Conservation (phyloP, 2,888 invertebrate genomes). For the Euproctis similis region DNA sequence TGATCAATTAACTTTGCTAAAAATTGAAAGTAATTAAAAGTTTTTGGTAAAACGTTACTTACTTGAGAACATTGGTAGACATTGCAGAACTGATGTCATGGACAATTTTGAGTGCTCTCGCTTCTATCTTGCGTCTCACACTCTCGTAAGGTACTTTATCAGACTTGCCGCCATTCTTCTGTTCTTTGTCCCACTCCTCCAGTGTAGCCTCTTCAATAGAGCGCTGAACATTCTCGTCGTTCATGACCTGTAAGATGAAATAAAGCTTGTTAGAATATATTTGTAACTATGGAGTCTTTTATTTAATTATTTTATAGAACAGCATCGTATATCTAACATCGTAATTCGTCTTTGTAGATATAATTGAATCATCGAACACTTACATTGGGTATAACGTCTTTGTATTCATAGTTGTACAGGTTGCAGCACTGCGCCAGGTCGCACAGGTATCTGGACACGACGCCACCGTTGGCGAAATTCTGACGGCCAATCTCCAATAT, state of each 20-base stretch:
- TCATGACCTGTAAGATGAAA: conserved; percentile 81
- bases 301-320: too few relatives aligned
- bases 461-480: conserved; percentile 70
- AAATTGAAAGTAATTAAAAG: neutral
- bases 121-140: conserved; percentile 77
- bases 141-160: conserved; percentile 60
- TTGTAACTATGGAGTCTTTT: too few relatives aligned
- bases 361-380: conserved; percentile 25
- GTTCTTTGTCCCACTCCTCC: conserved; percentile 65
- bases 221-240: conserved; percentile 81
- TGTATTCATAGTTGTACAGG: conserved; percentile 80
- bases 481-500: conserved; percentile 75
- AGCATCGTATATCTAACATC: too few relatives aligned
- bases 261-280: too few relatives aligned
- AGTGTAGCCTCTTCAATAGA: conserved; percentile 83
- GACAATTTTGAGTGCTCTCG: conserved; percentile 81
- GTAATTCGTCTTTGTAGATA: too few relatives aligned
- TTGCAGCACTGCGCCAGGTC: conserved; percentile 80
- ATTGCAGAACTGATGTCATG: conserved; percentile 87
- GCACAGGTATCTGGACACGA: conserved; percentile 77
- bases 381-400: conserved; percentile 76
- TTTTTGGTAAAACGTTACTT: conserved; percentile 20
- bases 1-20: neutral
- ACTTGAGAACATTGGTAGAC: conserved; percentile 78
- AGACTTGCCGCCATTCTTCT: conserved; percentile 41